These are phyloP conservation scores for Anniella stebbinsi DNA, from an alignment of 2,797 vertebrate species.

Conservation along the genomic window DNA sequence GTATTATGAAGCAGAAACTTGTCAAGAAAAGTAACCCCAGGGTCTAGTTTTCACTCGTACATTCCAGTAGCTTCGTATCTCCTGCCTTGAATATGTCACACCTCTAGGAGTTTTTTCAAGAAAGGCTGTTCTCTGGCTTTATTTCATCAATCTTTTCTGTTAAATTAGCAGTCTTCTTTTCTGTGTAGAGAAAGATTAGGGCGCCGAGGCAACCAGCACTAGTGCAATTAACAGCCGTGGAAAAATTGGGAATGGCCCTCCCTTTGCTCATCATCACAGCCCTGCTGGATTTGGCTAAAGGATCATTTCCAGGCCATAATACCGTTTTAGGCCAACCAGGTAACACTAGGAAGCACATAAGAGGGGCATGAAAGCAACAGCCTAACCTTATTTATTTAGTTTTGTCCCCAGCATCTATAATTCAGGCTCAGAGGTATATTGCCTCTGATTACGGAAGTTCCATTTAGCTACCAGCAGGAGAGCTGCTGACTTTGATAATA, in stretches of 20 bases:
- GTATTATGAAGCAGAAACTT: not conserved
- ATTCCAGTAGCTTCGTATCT: not conserved
- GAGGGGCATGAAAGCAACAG: not conserved
- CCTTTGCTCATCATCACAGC: not conserved
- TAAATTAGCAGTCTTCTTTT: not conserved
- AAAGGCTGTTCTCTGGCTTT: not conserved
- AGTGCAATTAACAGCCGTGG: not conserved
- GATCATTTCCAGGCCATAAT: not conserved
- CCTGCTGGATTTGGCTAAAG: not conserved
- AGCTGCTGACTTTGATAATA: not conserved
- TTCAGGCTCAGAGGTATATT: not conserved
- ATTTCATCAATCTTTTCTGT: not conserved
- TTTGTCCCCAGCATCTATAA: not conserved
- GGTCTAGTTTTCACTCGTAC: not conserved
- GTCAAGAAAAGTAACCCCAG: slow-evolving; percentile 19
- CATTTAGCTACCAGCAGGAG: not conserved
- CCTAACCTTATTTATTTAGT: too few species aligned
- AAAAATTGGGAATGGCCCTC: slow-evolving; percentile 2
- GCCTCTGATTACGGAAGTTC: not conserved
- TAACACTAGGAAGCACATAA: not conserved
- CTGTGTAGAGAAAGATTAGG: slow-evolving; percentile 28
- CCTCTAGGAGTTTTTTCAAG: slow-evolving; percentile 9
- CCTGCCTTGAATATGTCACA: not conserved
- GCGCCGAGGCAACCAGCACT: slow-evolving; percentile 25
- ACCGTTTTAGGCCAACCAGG: too few species aligned